Evolutionary conservation across 2,888 invertebrate genomes (phyloP), one percentile per base, ranked within the genome.

Genomic region (Dendrolimus houi): DNA sequence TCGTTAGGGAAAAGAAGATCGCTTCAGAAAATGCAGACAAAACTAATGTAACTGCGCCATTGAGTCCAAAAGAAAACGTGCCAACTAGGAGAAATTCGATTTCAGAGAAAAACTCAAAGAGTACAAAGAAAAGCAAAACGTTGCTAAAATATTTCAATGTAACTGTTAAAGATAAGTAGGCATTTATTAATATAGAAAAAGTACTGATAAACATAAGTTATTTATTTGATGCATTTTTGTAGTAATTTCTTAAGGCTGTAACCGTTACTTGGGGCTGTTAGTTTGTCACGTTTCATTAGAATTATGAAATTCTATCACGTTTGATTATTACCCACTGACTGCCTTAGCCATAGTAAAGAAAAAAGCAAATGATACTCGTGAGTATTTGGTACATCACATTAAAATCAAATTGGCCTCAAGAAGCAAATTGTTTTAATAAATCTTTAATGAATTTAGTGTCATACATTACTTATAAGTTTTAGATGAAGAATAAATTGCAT

Each of bases 91-190:
- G 86, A 9, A 75, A 65, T 56, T 84, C 86, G 0, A 61, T 65
- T 8, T 69, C 81, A 0, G 86, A 85, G 7, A 78, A 63, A 62
- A 75, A 79, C 1, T 79, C 81, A 1, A 80, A 77, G 56, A 55
- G 71, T 0, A 62, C 1, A 52, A 75, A 67, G 55, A 81, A 77
- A 65, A 69, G 68, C 65, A 71, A 75, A 64, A 85, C 86, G 2
- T 60, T 88, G 58, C 65, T 87, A 1, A 85, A 79, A 62, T 89
- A 89, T 66, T 89, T 89, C 60, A 80, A 64, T 61, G 74, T 85
- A 8, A 61, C 75, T 8, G 64, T 61, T 55, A 82, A 78, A 64
- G 72, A 79, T 1, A 78, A 79, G 62, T 72, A 68, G 61, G 56
- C 58, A 59, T 47, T 47, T 54, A 14, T 53, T 54, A 54, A n/a